Conservation (phyloP, 2,797 vertebrate genomes). For the Podargus strigoides region DNA sequence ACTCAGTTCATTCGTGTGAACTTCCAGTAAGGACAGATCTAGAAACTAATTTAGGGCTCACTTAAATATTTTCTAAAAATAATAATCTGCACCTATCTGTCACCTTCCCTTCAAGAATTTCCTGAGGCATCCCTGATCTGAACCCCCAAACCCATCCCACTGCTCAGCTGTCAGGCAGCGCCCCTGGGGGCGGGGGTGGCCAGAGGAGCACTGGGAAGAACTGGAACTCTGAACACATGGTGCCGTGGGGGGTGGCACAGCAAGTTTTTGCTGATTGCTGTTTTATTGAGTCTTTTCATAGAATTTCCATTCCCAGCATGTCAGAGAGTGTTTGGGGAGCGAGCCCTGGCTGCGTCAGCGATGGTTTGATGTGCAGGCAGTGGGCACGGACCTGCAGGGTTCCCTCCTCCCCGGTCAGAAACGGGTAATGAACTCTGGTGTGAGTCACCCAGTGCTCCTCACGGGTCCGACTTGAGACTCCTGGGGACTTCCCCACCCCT, state of each 20-base stretch:
- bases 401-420: too few relatives aligned
- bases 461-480: background rate
- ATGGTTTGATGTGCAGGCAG: background rate
- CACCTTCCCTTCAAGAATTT: background rate
- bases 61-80: conserved; percentile 49
- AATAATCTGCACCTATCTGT: background rate
- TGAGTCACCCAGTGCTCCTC: background rate
- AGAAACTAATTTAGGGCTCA: conserved; percentile 41
- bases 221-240: background rate
- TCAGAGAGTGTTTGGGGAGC: background rate
- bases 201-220: background rate
- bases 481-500: background rate
- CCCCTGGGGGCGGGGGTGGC: too few relatives aligned
- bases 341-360: background rate
- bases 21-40: background rate
- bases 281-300: background rate
- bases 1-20: background rate
- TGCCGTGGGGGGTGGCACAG: background rate
- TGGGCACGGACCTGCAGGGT: background rate
- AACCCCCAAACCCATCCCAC: background rate
- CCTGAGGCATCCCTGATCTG: background rate
- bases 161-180: too few relatives aligned
- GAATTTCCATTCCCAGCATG: background rate
- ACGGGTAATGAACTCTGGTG: too few relatives aligned
- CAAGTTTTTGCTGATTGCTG: background rate